These are phyloP conservation scores for Drosophila ercepeae DNA, from an alignment of 1,140 invertebrate genomes.

Conservation along the genomic window DNA sequence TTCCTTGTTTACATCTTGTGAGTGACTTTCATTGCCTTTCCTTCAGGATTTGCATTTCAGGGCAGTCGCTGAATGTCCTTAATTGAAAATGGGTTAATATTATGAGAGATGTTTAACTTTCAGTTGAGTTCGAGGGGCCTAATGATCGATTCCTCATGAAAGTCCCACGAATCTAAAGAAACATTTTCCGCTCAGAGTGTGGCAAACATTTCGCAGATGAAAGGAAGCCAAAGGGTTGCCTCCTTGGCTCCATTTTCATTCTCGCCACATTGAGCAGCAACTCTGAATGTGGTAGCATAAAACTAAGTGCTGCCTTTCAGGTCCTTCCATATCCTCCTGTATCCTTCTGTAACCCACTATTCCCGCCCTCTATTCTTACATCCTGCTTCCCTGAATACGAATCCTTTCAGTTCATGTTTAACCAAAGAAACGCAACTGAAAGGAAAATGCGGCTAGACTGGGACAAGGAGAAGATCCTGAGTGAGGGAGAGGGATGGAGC, in stretches of 20 bases:
- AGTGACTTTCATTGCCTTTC: slow-evolving; percentile 50
- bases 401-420: slow-evolving; percentile 70
- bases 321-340: neutral
- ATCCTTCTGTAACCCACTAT: neutral
- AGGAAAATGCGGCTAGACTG: slow-evolving; percentile 33
- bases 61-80: neutral
- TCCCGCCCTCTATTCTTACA: slow-evolving; percentile 18
- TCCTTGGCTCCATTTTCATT: slow-evolving; percentile 20
- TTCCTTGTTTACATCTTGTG: slow-evolving; percentile 43
- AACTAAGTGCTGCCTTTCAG: slow-evolving; percentile 63
- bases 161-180: neutral
- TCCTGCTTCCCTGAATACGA: slow-evolving; percentile 41
- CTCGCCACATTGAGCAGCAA: slow-evolving; percentile 58
- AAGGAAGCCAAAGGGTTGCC: neutral
- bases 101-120: neutral
- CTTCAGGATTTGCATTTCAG: slow-evolving; percentile 5
- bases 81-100: neutral
- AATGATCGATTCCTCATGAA: neutral
- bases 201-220: neutral
- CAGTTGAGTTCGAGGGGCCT: neutral
- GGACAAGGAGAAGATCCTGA: neutral
- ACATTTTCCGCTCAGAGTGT: neutral
- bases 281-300: slow-evolving; percentile 45
- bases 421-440: slow-evolving; percentile 3
- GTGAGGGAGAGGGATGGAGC: neutral